Percentiles rank a stretch among this genome's conserved stretches.
These are phyloP conservation scores for Oryctolagus cuniculus DNA, from an alignment of 2,113 vertebrate genomes.

Conservation along the genomic window DNA sequence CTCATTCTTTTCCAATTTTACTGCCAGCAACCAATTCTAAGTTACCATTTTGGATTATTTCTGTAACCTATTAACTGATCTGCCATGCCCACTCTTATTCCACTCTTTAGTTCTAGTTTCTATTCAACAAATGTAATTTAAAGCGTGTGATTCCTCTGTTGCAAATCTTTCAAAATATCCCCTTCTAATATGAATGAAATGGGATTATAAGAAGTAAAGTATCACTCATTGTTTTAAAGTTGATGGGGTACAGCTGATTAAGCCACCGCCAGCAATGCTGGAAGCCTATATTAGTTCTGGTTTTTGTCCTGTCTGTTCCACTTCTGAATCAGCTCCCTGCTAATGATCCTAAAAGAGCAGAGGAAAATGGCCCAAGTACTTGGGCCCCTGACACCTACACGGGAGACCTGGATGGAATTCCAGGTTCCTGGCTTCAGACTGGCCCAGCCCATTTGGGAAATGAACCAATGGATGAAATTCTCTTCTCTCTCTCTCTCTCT, in stretches of 20 bases:
- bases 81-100: not conserved
- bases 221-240: not conserved
- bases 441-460: too few species aligned
- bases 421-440: too few species aligned
- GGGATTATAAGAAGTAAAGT: not conserved
- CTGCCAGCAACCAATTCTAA: constrained; percentile 5
- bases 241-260: not conserved
- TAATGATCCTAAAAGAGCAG: too few species aligned
- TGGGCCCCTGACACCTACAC: too few species aligned
- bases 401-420: too few species aligned
- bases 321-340: too few species aligned
- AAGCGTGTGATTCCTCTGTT: not conserved
- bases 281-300: too few species aligned
- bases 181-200: constrained; percentile 29
- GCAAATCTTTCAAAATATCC: constrained; percentile 52
- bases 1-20: constrained; percentile 34
- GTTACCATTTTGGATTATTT: not conserved
- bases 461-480: too few species aligned
- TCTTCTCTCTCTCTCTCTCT: too few species aligned
- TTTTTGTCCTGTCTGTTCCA: too few species aligned
- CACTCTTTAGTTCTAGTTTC: not conserved
- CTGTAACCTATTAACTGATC: constrained; percentile 36
- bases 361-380: too few species aligned
- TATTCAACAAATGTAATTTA: constrained; percentile 25
- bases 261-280: too few species aligned